Conservation (phyloP, 2,113 vertebrate genomes). For the Bothrops jararaca region DNA sequence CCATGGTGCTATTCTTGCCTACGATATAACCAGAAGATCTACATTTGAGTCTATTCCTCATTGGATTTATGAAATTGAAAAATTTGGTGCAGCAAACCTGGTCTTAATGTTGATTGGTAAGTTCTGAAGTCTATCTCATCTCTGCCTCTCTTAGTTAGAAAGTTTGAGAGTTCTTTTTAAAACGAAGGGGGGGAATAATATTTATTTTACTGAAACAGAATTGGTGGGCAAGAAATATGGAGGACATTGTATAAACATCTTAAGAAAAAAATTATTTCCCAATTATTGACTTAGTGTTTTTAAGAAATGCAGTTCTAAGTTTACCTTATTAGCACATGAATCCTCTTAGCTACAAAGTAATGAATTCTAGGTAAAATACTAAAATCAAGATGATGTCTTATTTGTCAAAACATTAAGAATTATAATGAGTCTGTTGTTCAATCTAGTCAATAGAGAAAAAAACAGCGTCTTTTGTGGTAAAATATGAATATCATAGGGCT, state of each 20-base stretch:
- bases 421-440: neutral
- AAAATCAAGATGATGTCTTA: neutral
- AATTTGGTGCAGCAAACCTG: slow-evolving; percentile 86
- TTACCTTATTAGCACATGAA: neutral
- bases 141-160: neutral
- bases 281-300: neutral
- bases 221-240: neutral
- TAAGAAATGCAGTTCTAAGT: slow-evolving; percentile 19
- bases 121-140: slow-evolving; percentile 30
- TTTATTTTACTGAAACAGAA: neutral
- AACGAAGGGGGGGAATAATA: neutral
- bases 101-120: slow-evolving; percentile 90
- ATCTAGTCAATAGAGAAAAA: neutral
- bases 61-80: slow-evolving; percentile 91
- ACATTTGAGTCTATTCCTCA: slow-evolving; percentile 89
- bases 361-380: neutral
- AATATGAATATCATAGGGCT: neutral
- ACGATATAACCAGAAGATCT: slow-evolving; percentile 85
- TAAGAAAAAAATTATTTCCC: neutral
- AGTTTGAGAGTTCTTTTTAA: neutral
- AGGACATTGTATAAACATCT: neutral
- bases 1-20: slow-evolving; percentile 92
- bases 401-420: neutral
- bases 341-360: too few relatives aligned
- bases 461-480: neutral